Conservation (phyloP, 2,113 vertebrate species). For the Tretioscincus oriximinensis region DNA sequence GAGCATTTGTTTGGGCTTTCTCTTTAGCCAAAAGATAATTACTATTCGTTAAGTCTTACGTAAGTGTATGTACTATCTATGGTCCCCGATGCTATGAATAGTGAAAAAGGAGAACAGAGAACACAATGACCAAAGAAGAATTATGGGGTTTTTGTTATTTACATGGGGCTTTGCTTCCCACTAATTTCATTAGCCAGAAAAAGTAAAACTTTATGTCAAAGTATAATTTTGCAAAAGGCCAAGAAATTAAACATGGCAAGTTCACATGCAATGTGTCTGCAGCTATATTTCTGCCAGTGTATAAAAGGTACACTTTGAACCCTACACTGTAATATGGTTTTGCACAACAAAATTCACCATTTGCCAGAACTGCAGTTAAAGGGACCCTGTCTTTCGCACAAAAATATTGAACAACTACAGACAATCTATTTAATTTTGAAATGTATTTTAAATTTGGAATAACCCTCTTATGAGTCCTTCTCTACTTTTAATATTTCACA, state of each 20-base stretch:
- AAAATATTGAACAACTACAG: neutral
- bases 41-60: constrained; percentile 83
- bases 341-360: constrained; percentile 1
- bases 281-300: constrained; percentile 46
- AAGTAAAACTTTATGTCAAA: constrained; percentile 75
- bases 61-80: constrained; percentile 83
- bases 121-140: constrained; percentile 80
- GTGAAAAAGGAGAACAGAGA: constrained; percentile 54
- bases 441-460: no score
- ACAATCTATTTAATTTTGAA: no score
- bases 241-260: constrained; percentile 72
- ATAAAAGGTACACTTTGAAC: constrained; percentile 38
- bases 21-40: constrained; percentile 93
- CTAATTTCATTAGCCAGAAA: constrained; percentile 78
- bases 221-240: constrained; percentile 75
- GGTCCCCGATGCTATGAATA: constrained; percentile 81
- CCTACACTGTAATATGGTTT: neutral
- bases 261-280: constrained; percentile 64
- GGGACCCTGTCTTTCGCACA: neutral
- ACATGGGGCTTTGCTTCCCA: constrained; percentile 69
- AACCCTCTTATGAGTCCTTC: no score
- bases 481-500: no score
- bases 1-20: constrained; percentile 93
- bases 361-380: neutral
- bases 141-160: constrained; percentile 78